Evolutionary conservation across 1,140 invertebrate genomes (phyloP), one percentile per base, ranked within the genome.

Genomic region (Drosophila takahashii): DNA sequence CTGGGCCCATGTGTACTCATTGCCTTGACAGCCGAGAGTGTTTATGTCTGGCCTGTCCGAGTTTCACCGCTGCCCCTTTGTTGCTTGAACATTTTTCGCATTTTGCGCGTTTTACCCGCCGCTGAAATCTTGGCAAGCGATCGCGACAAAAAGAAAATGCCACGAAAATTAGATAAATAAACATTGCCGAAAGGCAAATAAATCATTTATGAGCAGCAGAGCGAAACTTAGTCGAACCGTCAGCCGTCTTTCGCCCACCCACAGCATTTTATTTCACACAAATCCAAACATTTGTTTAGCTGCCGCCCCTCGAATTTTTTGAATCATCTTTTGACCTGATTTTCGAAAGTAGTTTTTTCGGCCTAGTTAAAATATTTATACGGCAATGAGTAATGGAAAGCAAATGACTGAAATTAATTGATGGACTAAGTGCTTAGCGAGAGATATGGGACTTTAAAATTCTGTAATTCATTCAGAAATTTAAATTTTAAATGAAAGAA

Each of bases 161-260:
- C 53, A 37, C 70, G 69, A 89, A 83, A 83, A 83, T 79, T 77
- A 79, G 76, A 87, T 87, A 87, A 87, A 89, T 87, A 87, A 87
- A 87, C 83, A 89, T 45, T 77, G 50, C 37, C 64, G 53, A 86
- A 83, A 81, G 51, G 60, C 57, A 69, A 76, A 86, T 89, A 89
- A 86, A 86, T 83, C 76, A 75, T 72, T 51, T 81, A 62, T 62
- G 73, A 86, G 45, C 42, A 75, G 47, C 57, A 73, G 59, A 42
- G 58, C 59, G 52, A 79, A 75, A 64, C 57, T 59, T 65, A 54
- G 53, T 67, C 61, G 50, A 37, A 48, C 44, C 42, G 26, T 56
- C 76, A 64, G 27, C 22, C 53, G 3, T 22, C n/a, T n/a, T n/a
- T n/a, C 22, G 69, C 74, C 76, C 70, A 77, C 77, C 34, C 61